Percentiles rank a stretch among this genome's conserved stretches.
These are phyloP conservation scores for Heliconius ismenius DNA, from an alignment of 2,888 invertebrate species.

Conservation along the genomic window DNA sequence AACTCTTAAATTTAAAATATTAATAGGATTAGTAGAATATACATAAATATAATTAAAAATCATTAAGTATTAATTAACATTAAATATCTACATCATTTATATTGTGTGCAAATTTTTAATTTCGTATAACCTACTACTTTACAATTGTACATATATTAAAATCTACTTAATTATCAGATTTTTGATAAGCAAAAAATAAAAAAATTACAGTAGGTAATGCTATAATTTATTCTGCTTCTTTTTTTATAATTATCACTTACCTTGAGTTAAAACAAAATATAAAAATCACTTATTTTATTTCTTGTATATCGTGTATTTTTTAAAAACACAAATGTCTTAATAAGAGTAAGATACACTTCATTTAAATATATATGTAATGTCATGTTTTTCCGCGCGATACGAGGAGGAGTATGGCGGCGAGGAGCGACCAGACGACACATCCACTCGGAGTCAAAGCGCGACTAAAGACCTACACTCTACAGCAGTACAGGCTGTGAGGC, in stretches of 20 bases:
- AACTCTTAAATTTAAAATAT: too few relatives aligned
- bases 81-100: too few relatives aligned
- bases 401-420: background rate
- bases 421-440: constrained; percentile 20
- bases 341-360: background rate
- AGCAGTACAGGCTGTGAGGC: background rate
- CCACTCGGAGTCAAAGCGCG: constrained; percentile 33
- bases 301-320: background rate
- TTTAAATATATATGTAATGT: constrained; percentile 13
- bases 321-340: background rate
- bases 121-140: background rate
- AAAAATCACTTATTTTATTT: constrained; percentile 2
- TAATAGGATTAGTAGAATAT: too few relatives aligned
- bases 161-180: background rate
- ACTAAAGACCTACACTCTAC: constrained; percentile 30
- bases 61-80: too few relatives aligned
- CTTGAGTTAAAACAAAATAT: constrained; percentile 6
- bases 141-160: background rate
- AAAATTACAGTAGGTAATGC: background rate
- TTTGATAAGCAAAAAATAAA: background rate
- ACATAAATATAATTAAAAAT: too few relatives aligned
- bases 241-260: constrained; percentile 17
- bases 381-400: constrained; percentile 19
- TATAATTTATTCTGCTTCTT: background rate
- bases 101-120: too few relatives aligned